phyloP scores from a whole-genome alignment of 2,113 vertebrate species.

The Dasypus novemcinctus region DNA sequence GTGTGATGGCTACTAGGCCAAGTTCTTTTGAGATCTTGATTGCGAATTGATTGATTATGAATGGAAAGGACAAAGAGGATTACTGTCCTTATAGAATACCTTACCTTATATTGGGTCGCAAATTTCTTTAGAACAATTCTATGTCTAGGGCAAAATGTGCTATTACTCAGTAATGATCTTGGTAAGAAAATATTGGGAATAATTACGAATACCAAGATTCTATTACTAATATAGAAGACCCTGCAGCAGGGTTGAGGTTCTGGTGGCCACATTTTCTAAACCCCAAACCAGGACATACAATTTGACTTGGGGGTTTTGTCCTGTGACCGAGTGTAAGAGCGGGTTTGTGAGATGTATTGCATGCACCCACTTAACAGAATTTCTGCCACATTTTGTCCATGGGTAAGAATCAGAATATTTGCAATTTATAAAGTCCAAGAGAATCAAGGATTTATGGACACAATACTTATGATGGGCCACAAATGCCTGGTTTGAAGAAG shows the following conservation, averaged over 20 bases:
- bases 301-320: background rate
- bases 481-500: slow-evolving; percentile 15
- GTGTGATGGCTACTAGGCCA: background rate
- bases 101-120: background rate
- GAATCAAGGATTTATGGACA: background rate
- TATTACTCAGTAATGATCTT: background rate
- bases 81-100: background rate
- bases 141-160: background rate
- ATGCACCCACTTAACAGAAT: background rate
- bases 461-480: background rate
- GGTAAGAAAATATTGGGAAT: slow-evolving; percentile 9
- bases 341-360: background rate
- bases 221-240: background rate
- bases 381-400: background rate
- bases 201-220: background rate
- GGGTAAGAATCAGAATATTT: slow-evolving; percentile 43
- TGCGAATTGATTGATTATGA: background rate
- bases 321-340: background rate
- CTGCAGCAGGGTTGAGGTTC: background rate
- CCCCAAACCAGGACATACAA: background rate
- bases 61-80: background rate
- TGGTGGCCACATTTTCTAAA: background rate
- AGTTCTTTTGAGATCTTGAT: background rate
- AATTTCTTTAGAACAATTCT: background rate
- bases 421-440: slow-evolving; percentile 21